phyloP scores from a whole-genome alignment of 2,797 vertebrate genomes.

The Syngnathus rostellatus region DNA sequence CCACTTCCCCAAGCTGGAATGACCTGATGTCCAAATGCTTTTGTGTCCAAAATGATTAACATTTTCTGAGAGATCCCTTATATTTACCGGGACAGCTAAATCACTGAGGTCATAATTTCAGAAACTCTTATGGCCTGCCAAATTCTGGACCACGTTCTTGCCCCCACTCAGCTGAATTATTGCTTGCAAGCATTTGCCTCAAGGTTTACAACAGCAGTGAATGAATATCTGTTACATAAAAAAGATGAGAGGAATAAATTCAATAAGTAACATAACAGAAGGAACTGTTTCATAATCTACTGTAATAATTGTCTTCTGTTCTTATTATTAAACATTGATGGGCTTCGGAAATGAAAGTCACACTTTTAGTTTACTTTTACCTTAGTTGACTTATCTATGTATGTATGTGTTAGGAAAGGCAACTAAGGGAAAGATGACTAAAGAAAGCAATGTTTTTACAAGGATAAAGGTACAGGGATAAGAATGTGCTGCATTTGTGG shows the following conservation, averaged over 20 bases:
- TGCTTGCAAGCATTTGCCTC: constrained; percentile 17
- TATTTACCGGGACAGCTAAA: constrained; percentile 24
- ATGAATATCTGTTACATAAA: constrained; percentile 6
- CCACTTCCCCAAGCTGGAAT: not conserved
- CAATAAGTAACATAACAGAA: not conserved
- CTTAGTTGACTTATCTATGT: not conserved
- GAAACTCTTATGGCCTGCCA: constrained; percentile 38
- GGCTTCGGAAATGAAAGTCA: constrained; percentile 10
- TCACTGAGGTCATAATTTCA: constrained; percentile 48
- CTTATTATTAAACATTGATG: not conserved
- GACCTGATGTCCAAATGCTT: not conserved
- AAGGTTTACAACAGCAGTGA: constrained; percentile 48
- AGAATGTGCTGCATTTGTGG: constrained; percentile 1
- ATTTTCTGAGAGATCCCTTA: constrained; percentile 21
- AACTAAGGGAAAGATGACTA: not conserved
- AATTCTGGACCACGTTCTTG: constrained; percentile 24
- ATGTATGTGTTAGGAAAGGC: not conserved
- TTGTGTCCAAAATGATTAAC: not conserved
- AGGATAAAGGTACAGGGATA: not conserved
- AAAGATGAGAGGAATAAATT: not conserved
- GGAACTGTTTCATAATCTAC: not conserved
- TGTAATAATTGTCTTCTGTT: not conserved
- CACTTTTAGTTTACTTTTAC: not conserved
- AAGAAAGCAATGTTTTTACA: not conserved
- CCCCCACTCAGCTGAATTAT: constrained; percentile 33